Base-by-base conservation (phyloP, 2,113 vertebrate genomes). In the Podarcis muralis region DNA sequence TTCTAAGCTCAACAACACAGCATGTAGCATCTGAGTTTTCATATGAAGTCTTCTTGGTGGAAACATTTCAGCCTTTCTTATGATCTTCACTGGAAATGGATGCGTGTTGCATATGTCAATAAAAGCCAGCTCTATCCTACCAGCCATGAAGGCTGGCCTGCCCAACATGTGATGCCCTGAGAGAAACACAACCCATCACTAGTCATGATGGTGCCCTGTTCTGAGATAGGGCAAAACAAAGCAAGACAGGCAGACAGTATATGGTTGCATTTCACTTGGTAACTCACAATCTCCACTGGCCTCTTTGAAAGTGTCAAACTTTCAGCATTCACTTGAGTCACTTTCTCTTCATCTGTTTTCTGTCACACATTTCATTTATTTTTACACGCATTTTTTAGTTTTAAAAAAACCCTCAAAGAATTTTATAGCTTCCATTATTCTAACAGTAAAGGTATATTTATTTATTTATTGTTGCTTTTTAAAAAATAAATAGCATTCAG, bases 401-500 rank as follows among this genome's bases (percentile, higher is more conserved):
- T 74, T 32, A 2, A n/a, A n/a, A 32, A 35, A 74, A 35, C 2
- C 15, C 13, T 27, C 22, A 6, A 71, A 66, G 65, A 66, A 11
- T n/a, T 1, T 65, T 74, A 25, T 78, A 89, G 71, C 12, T 71
- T 30, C 30, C 87, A 92, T 83, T 76, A 7, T 85, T 87, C 81
- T 77, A 76, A 89, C 79, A 74, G 13, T 37, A 72, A 40, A 83
- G 16, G 83, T 8, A 27, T 69, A 20, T n/a, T 66, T 85, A 53
- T n/a, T 66, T 85, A 53, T 77, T 35, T 79, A 8, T 72, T 6
- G 13, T 4, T 72, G 16, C 2, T 83, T 69, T 35, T 83, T 84
- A 77, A 93, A 86, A 69, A 76, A 69, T 76, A 32, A 25, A 25
- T 71, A 85, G 68, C 57, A 22, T 85, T 89, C 71, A 86, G 25